These are phyloP conservation scores for Papilio polyxenes DNA, from an alignment of 1,140 invertebrate genomes.

Conservation along the genomic window DNA sequence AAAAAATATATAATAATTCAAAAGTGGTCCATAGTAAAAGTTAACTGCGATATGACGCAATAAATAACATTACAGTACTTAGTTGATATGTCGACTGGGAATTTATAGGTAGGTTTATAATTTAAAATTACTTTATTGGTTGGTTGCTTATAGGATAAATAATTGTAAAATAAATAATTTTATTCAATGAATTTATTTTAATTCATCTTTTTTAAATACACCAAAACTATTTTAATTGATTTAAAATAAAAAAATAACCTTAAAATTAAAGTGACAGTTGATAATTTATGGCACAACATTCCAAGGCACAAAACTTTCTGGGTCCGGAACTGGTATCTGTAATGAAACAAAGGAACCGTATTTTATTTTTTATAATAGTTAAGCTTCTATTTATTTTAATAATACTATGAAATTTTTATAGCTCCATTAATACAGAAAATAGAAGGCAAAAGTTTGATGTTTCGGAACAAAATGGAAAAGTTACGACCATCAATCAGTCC, in stretches of 20 bases:
- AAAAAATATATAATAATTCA: neutral
- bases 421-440: too few relatives aligned
- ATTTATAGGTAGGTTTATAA: slow-evolving; percentile 27
- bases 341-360: slow-evolving; percentile 51
- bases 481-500: too few relatives aligned
- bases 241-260: neutral
- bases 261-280: neutral
- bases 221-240: neutral
- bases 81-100: slow-evolving; percentile 13
- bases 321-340: slow-evolving; percentile 77
- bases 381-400: too few relatives aligned
- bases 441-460: too few relatives aligned
- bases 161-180: slow-evolving; percentile 68
- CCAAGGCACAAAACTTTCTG: slow-evolving; percentile 82
- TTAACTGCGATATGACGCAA: slow-evolving; percentile 19
- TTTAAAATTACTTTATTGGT: slow-evolving; percentile 53
- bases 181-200: slow-evolving; percentile 42
- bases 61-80: slow-evolving; percentile 13
- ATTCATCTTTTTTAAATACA: slow-evolving; percentile 27
- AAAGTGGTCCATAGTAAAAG: slow-evolving; percentile 18
- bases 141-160: slow-evolving; percentile 55
- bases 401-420: too few relatives aligned
- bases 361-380: neutral
- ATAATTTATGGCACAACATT: slow-evolving; percentile 81
- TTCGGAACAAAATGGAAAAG: too few relatives aligned